A percentile compares a stretch with the other conserved stretches of the same genome.
Conservation (phyloP, 2,113 vertebrate species). For the Numenius arquata region DNA sequence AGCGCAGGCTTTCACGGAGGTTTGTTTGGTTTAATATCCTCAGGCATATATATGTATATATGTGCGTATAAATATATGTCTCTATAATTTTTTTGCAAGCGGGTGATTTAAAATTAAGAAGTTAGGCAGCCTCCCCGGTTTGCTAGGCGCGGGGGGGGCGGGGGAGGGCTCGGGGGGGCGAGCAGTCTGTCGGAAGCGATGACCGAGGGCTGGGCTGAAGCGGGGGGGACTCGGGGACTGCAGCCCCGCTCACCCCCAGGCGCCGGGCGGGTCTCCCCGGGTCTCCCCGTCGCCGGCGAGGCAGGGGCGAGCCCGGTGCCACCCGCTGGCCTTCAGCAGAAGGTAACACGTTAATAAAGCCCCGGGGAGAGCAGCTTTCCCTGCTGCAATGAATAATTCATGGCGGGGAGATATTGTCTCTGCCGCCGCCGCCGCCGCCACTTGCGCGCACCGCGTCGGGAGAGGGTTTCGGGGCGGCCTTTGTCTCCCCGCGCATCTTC, state of each 20-base stretch:
- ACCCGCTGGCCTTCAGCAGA: constrained; percentile 47
- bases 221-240: background rate
- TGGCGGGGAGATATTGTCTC: constrained; percentile 67
- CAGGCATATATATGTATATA: too few relatives aligned
- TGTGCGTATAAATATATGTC: background rate
- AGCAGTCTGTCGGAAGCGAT: background rate
- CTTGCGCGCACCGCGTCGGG: constrained; percentile 47
- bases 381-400: constrained; percentile 83
- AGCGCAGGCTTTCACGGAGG: background rate
- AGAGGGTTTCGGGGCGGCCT: background rate
- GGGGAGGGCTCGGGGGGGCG: too few relatives aligned
- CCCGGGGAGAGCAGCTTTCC: constrained; percentile 66
- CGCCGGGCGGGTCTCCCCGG: background rate
- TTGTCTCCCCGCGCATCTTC: constrained; percentile 18
- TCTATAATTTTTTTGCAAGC: background rate
- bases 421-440: constrained; percentile 31
- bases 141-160: background rate
- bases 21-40: background rate
- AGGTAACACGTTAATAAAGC: constrained; percentile 73
- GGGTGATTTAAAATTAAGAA: background rate
- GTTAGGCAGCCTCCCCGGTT: background rate
- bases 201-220: background rate
- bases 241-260: background rate
- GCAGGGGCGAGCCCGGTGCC: background rate
- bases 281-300: background rate